Evolutionary conservation across 2,888 invertebrate genomes (phyloP).

Genomic region (Schizotus pectinicornis): DNA sequence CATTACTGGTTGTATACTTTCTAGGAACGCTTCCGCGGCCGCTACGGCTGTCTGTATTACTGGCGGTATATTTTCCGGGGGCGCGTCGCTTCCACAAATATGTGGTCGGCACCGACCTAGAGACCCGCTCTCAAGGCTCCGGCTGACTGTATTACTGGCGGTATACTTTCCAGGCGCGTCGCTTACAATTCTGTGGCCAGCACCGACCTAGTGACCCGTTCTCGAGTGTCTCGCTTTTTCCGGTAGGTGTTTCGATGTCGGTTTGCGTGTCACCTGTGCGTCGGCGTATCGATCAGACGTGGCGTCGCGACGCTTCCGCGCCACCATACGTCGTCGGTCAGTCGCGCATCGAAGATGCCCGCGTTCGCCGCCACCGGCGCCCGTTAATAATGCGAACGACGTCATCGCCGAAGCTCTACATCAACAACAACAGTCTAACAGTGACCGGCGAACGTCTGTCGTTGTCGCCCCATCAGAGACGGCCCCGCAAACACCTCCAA

Average conservation of each 20-base stretch:
- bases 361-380: too few species aligned
- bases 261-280: constrained; percentile 29
- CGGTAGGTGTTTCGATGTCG: constrained; percentile 33
- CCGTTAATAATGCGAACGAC: constrained; percentile 7
- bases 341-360: not conserved
- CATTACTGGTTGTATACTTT: too few species aligned
- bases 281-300: constrained; percentile 2
- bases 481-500: not conserved
- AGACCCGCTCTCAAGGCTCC: too few species aligned
- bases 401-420: constrained; percentile 43
- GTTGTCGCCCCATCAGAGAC: not conserved
- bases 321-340: constrained; percentile 10
- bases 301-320: constrained; percentile 3
- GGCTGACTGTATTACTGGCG: too few species aligned
- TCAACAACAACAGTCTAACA: constrained; percentile 33
- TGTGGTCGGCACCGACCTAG: too few species aligned
- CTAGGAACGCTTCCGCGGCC: too few species aligned
- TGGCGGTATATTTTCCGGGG: too few species aligned
- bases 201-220: too few species aligned
- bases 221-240: not conserved
- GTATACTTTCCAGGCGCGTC: too few species aligned
- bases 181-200: too few species aligned
- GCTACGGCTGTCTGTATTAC: too few species aligned
- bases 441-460: constrained; percentile 36
- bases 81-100: too few species aligned